Evolutionary conservation across 2,888 invertebrate genomes (phyloP), one percentile per base, ranked within the genome.

Genomic region (Drosophila anomelani): DNA sequence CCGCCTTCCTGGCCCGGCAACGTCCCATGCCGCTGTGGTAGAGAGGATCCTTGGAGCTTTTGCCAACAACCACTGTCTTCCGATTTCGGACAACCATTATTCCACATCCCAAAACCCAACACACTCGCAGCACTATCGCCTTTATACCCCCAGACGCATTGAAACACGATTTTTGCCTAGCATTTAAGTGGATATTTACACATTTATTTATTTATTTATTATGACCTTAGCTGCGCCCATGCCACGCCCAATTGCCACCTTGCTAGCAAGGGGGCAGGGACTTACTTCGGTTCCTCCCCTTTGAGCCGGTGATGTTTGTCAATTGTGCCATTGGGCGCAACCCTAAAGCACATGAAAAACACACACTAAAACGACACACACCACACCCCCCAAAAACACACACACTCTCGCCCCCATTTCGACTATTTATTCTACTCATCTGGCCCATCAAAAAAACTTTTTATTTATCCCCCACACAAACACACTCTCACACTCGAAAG

Each of bases 21-120:
- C 90, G 87, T 63, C 91, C 91, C 51, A 90, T 92, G 91, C 88
- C 90, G 67, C 89, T 92, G 78, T 92, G 92, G 92, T 91, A 91
- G 74, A 77, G 13, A 38, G 55, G 34, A 41, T 12, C 32, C 34
- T 17, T 23, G 56, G 26, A 23, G 32, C 41, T 49, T 53, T 66
- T 66, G 66, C 51, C 63, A 54, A 36, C 51, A 70, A 71, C 67
- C 69, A 63, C 68, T 79, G 68, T 70, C 61, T 39, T 43, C 59
- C 68, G 67, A 72, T 59, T 36, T 43, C 56, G 63, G 67, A 74
- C 70, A 46, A 68, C n/a, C 36, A 5, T 34, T 0, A 51, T 47
- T 5, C 46, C 12, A 4, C 44, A 44, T 15, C 4, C 41, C 13
- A 46, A 46, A 46, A 46, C n/a, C 13, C 26, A n/a, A 47, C 34